A percentile compares a stretch with the other conserved stretches of the same genome.
phyloP scores from a whole-genome alignment of 2,113 vertebrate genomes.

The Syngnathus scovelli region DNA sequence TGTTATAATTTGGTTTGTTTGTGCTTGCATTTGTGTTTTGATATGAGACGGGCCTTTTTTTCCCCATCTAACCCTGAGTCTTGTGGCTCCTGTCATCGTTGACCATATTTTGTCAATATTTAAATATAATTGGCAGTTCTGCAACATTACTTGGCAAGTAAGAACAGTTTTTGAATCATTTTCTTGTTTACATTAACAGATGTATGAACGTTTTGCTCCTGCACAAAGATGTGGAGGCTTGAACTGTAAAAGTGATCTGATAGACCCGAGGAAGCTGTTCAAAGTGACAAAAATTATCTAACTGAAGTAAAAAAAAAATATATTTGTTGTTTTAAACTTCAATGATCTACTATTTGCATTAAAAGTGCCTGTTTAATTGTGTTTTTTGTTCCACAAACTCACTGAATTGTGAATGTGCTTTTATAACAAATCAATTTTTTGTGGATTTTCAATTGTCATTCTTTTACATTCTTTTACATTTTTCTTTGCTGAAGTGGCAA shows the following conservation, averaged over 20 bases:
- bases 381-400: constrained; percentile 13
- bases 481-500: constrained; percentile 28
- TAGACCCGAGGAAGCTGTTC: constrained; percentile 1
- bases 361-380: constrained; percentile 58
- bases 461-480: constrained; percentile 7
- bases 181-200: constrained; percentile 24
- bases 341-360: constrained; percentile 42
- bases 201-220: constrained; percentile 1
- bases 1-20: too few species aligned
- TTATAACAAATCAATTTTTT: constrained; percentile 31
- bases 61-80: too few species aligned
- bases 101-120: not conserved
- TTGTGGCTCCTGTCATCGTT: not conserved
- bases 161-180: not conserved
- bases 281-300: not conserved
- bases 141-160: not conserved
- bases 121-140: too few species aligned
- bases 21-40: not conserved
- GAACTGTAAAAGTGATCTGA: constrained; percentile 1
- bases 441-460: constrained; percentile 9
- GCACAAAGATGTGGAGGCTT: constrained; percentile 6
- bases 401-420: constrained; percentile 33
- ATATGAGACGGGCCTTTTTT: not conserved
- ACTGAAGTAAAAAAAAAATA: too few species aligned
- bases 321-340: constrained; percentile 1